These are phyloP conservation scores for Paraplagusia blochii DNA, from an alignment of 2,113 vertebrate genomes.

Conservation along the genomic window DNA sequence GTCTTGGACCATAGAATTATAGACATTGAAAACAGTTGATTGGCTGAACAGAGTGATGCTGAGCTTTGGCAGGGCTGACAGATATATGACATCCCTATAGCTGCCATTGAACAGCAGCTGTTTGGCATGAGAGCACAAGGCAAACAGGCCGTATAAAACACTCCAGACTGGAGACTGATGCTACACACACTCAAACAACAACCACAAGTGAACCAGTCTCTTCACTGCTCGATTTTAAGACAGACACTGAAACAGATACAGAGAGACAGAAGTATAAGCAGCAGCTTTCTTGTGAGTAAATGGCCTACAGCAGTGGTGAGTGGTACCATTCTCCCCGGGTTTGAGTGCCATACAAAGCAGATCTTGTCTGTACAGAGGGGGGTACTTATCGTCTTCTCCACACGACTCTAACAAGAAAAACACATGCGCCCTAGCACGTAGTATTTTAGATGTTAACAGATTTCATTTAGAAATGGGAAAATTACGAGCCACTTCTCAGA, in stretches of 20 bases:
- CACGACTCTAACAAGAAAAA: conserved; percentile 35
- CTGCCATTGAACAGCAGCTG: conserved; percentile 42
- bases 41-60: too few relatives aligned
- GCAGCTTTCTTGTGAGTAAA: conserved; percentile 49
- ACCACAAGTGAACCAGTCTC: conserved; percentile 55
- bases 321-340: conserved; percentile 55
- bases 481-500: too few relatives aligned
- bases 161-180: conserved; percentile 56
- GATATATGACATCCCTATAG: neutral
- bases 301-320: conserved; percentile 62
- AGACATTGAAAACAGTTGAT: neutral
- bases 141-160: conserved; percentile 51
- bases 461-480: too few relatives aligned
- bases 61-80: neutral
- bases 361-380: conserved; percentile 48
- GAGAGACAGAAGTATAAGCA: conserved; percentile 41
- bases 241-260: conserved; percentile 32
- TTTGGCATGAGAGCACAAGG: conserved; percentile 33
- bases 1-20: too few relatives aligned
- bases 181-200: conserved; percentile 48
- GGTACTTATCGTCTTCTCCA: conserved; percentile 53
- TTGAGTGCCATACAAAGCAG: conserved; percentile 53
- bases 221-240: conserved; percentile 41
- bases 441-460: neutral
- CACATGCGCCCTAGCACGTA: conserved; percentile 21